Evolutionary conservation across 1,140 invertebrate species (phyloP).

Genomic region (Neotoxoptera formosana): DNA sequence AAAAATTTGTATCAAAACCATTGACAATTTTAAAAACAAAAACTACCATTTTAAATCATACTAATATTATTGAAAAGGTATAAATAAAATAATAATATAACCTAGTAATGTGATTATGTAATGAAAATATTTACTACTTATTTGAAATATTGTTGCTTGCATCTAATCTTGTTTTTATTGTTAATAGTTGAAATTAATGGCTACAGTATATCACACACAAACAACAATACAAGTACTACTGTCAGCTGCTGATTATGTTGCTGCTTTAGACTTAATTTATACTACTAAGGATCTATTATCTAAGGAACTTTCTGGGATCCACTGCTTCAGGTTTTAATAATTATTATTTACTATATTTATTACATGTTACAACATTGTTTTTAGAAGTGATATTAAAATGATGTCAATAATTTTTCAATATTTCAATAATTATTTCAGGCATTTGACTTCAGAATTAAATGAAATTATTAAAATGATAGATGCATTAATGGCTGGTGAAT

Average conservation of each 20-base stretch:
- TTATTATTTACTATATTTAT: background rate
- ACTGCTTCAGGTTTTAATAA: slow-evolving; percentile 79
- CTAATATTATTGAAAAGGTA: slow-evolving; percentile 40
- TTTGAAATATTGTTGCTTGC: background rate
- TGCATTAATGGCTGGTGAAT: slow-evolving; percentile 96
- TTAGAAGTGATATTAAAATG: background rate
- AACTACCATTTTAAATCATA: slow-evolving; percentile 38
- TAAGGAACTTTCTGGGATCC: slow-evolving; percentile 87
- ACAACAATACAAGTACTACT: slow-evolving; percentile 94
- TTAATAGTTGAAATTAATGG: slow-evolving; percentile 84
- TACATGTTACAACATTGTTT: background rate
- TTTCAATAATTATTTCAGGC: slow-evolving; percentile 82
- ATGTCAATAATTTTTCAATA: slow-evolving; percentile 63
- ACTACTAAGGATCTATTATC: slow-evolving; percentile 94
- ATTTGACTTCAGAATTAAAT: slow-evolving; percentile 92
- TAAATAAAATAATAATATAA: slow-evolving; percentile 13
- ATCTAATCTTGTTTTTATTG: background rate
- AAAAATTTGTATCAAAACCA: slow-evolving; percentile 35
- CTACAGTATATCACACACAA: slow-evolving; percentile 96
- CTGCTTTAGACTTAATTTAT: slow-evolving; percentile 94
- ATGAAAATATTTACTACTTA: background rate
- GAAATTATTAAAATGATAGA: slow-evolving; percentile 97
- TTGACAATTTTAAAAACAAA: slow-evolving; percentile 48
- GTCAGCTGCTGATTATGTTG: slow-evolving; percentile 96
- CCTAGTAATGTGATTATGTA: background rate